A percentile compares a stretch with the other conserved stretches of the same genome.
phyloP scores from a whole-genome alignment of 2,888 invertebrate species.

The Dichetophora obliterata region DNA sequence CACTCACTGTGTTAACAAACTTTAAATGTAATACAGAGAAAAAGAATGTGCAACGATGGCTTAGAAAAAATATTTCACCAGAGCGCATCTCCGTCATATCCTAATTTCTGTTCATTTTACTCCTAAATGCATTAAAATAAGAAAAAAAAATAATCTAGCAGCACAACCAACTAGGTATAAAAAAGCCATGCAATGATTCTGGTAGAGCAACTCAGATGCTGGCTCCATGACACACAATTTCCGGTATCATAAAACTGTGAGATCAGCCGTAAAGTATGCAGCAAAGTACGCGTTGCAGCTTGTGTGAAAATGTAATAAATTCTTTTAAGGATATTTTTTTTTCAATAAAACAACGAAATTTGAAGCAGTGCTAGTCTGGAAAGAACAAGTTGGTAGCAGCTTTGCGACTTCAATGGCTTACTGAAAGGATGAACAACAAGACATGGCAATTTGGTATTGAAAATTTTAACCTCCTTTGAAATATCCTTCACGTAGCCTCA shows the following conservation, averaged over 20 bases:
- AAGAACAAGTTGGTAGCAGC: background rate
- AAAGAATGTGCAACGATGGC: background rate
- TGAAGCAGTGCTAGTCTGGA: background rate
- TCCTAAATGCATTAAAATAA: conserved; percentile 17
- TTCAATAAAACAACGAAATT: background rate
- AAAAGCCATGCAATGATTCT: too few relatives aligned
- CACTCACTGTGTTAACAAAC: too few relatives aligned
- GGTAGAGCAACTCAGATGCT: background rate
- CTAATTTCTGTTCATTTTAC: conserved; percentile 22
- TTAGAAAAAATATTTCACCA: background rate
- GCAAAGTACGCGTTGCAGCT: conserved; percentile 20
- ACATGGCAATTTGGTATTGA: background rate
- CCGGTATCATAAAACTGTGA: background rate
- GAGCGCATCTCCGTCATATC: conserved; percentile 12
- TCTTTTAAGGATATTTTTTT: conserved; percentile 23
- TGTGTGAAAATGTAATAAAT: conserved; percentile 39
- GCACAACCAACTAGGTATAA: background rate
- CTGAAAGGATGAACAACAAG: background rate
- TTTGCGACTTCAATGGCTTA: background rate
- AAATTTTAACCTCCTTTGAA: too few relatives aligned
- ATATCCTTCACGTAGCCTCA: too few relatives aligned
- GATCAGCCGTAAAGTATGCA: conserved; percentile 36
- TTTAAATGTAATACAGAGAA: too few relatives aligned
- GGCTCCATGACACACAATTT: conserved; percentile 7
- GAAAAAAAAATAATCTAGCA: background rate